Evolutionary conservation across 1,140 invertebrate genomes (phyloP), one percentile per base, ranked within the genome.

Genomic region (Macrotrachela quadricornifera): DNA sequence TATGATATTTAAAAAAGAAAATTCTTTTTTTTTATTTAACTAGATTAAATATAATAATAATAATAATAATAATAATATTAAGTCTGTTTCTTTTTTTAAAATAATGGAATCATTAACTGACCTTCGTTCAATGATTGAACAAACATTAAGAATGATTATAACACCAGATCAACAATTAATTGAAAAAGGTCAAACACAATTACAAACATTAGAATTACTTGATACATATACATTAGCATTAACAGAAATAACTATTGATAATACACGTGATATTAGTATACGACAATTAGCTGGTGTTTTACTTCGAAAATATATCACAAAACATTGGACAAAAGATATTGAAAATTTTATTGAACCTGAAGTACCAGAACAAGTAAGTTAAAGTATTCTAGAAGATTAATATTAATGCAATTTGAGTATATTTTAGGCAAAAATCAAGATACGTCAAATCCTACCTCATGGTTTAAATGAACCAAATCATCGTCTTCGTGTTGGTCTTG

Each of bases 241-340:
- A 42, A 42, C 45, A 40, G 54, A 55, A 46, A 46, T 53, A 48
- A 36, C 50, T 15, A 38, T 42, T 36, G 55, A 53, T 21, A 43
- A 49, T 6, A 15, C 36, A 53, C 37, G 43, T 42, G 54, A 56
- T n/a, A 57, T 69, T 45, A 63, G 66, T 21, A 63, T 68, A 51
- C 70, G 81, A 50, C 80, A 83, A 62, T 66, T 83, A 51, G 76
- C 81, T 0, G 80, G 79, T 16, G 77, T 83, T 16, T 66, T 83
- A 48, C 67, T 83, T 13, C 80, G 79, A 49, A 79, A 81, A 55
- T 83, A 82, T 70, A 78, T 82, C 17, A 78, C 81, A 60, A 73
- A 69, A 41, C 81, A 82, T 63, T 83, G 81, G 81, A 72, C 64
- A 56, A 61, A 71, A 41, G 49, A 70, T 18, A 69, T 74, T 12